These are phyloP conservation scores for Teleogryllus oceanicus DNA, from an alignment of 2,888 invertebrate genomes.

Conservation along the genomic window DNA sequence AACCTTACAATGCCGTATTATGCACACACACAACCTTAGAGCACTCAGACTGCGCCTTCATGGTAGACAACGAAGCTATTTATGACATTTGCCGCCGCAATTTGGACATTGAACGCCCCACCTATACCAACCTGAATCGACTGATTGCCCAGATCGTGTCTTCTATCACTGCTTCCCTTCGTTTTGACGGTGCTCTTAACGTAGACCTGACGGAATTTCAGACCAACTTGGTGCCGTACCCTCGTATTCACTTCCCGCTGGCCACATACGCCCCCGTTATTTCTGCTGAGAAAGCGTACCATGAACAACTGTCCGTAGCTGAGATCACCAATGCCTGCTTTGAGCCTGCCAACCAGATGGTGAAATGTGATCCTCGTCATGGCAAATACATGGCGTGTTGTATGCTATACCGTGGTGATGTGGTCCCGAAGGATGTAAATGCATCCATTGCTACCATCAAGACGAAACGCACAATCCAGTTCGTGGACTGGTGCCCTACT, in stretches of 20 bases:
- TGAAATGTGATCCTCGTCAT: slow-evolving; percentile 36
- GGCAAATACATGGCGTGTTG: slow-evolving; percentile 49
- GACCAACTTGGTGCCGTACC: slow-evolving; percentile 49
- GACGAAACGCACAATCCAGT: slow-evolving; percentile 47
- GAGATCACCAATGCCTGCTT: slow-evolving; percentile 56
- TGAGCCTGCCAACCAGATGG: slow-evolving; percentile 52
- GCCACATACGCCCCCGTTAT: slow-evolving; percentile 47
- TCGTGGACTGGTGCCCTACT: slow-evolving; percentile 48
- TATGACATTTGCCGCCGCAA: slow-evolving; percentile 56
- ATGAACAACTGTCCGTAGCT: slow-evolving; percentile 45
- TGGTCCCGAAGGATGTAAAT: slow-evolving; percentile 51
- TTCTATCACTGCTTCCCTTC: slow-evolving; percentile 51
- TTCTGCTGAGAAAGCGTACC: slow-evolving; percentile 49
- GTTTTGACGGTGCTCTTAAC: slow-evolving; percentile 53
- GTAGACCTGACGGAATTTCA: slow-evolving; percentile 55
- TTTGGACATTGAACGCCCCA: slow-evolving; percentile 54
- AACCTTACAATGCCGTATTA: slow-evolving; percentile 56
- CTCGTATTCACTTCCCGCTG: slow-evolving; percentile 55
- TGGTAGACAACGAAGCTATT: slow-evolving; percentile 58
- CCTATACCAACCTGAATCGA: slow-evolving; percentile 57
- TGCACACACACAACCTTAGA: slow-evolving; percentile 54
- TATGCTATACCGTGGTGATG: slow-evolving; percentile 49
- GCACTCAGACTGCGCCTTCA: slow-evolving; percentile 55
- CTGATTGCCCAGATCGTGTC: slow-evolving; percentile 55
- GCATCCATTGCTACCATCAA: slow-evolving; percentile 41